phyloP scores from a whole-genome alignment of 2,797 vertebrate species.

The Sebastes elongatus region DNA sequence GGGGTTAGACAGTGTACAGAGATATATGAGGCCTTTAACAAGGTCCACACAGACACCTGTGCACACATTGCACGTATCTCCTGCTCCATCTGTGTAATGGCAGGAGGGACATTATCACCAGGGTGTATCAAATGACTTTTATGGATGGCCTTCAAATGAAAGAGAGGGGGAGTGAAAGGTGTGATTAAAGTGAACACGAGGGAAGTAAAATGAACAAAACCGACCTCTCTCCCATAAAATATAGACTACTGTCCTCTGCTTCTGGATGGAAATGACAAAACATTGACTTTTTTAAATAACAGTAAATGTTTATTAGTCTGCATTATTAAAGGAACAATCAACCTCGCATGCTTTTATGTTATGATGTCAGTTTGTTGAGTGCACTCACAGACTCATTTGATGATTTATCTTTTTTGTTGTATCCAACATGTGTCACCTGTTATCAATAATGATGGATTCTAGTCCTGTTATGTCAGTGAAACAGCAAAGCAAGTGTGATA shows the following conservation, averaged over 20 bases:
- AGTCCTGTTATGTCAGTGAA: not conserved
- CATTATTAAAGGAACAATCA: not conserved
- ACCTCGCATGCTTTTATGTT: too few relatives aligned
- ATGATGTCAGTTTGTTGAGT: too few relatives aligned
- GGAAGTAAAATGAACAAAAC: not conserved
- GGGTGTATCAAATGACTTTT: slow-evolving; percentile 50
- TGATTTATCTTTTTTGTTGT: not conserved
- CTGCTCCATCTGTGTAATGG: slow-evolving; percentile 61
- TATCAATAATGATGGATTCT: not conserved
- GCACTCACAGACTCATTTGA: too few relatives aligned
- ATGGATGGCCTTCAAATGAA: slow-evolving; percentile 58
- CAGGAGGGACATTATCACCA: slow-evolving; percentile 62
- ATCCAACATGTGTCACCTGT: not conserved
- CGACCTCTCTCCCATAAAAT: not conserved
- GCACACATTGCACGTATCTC: slow-evolving; percentile 24
- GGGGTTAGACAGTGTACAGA: slow-evolving; percentile 29
- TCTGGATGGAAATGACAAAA: not conserved
- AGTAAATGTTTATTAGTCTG: not conserved
- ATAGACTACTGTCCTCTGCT: not conserved
- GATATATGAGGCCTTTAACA: slow-evolving; percentile 51
- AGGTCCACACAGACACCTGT: slow-evolving; percentile 27
- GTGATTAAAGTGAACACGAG: slow-evolving; percentile 10
- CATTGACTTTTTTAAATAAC: not conserved
- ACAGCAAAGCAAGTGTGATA: not conserved
- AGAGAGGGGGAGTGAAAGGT: slow-evolving; percentile 20